These are phyloP conservation scores for Melinopterus prodromus DNA, from an alignment of 2,888 invertebrate genomes.

Conservation along the genomic window DNA sequence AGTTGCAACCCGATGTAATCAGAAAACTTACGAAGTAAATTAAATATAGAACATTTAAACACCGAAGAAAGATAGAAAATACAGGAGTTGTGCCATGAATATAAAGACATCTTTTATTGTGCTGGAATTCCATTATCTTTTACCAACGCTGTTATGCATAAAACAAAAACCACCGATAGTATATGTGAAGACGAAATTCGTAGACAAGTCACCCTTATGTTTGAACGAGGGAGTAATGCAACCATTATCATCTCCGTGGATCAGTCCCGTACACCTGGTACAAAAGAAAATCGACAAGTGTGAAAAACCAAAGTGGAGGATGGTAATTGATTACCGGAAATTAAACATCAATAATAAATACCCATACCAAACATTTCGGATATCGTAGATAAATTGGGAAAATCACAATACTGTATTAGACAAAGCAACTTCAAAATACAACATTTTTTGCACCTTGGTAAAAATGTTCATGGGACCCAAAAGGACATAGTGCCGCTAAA, in stretches of 20 bases:
- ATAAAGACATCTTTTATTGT: conserved; percentile 25
- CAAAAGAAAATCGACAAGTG: conserved; percentile 42
- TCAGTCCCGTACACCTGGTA: conserved; percentile 43
- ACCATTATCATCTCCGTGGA: conserved; percentile 39
- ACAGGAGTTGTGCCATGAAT: conserved; percentile 27
- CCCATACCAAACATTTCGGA: conserved; percentile 50
- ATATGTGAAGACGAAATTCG: conserved; percentile 45
- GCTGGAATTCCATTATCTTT: conserved; percentile 21
- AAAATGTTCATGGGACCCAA: no score
- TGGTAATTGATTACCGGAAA: conserved; percentile 44
- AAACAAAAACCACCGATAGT: conserved; percentile 27
- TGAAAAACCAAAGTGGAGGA: conserved; percentile 43
- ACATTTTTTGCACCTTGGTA: no score
- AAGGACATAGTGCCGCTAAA: no score
- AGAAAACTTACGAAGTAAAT: conserved; percentile 32
- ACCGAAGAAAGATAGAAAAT: conserved; percentile 27
- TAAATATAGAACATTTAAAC: conserved; percentile 28
- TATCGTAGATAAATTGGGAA: conserved; percentile 50
- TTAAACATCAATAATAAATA: conserved; percentile 50
- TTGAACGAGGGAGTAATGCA: conserved; percentile 41
- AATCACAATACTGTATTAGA: conserved; percentile 49
- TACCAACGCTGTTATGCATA: conserved; percentile 30
- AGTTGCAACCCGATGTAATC: conserved; percentile 10
- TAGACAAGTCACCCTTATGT: conserved; percentile 39
- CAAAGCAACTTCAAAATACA: no score